Evolutionary conservation across 37 sponge, comb jelly and placozoan species (phyloP).

Genomic region (Hormiphora californensis): DNA sequence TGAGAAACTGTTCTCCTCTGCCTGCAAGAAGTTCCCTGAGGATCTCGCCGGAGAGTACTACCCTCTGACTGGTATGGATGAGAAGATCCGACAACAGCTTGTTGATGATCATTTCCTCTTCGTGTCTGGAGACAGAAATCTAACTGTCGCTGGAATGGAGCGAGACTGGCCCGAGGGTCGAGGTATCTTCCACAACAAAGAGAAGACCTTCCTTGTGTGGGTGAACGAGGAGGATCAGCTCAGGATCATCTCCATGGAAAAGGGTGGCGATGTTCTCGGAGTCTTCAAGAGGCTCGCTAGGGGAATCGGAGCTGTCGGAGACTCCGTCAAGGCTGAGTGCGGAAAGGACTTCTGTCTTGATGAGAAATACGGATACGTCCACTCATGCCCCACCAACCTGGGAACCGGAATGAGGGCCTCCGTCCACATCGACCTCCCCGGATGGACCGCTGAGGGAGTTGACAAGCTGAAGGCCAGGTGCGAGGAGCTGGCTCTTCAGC

Average conservation of each 20-base stretch:
- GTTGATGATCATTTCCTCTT: constrained; percentile 78
- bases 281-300: constrained; percentile 61
- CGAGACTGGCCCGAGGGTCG: constrained; percentile 80
- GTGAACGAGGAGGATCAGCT: constrained; percentile 93
- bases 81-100: constrained; percentile 64
- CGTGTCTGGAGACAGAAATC: constrained; percentile 58
- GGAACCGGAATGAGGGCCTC: constrained; percentile 81
- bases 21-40: constrained; percentile 59
- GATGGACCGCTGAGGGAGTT: constrained; percentile 29
- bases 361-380: constrained; percentile 80
- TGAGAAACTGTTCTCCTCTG: constrained; percentile 58
- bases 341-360: constrained; percentile 67
- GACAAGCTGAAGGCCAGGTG: constrained; percentile 52
- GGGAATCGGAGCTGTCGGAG: constrained; percentile 57
- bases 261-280: constrained; percentile 64
- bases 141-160: constrained; percentile 63
- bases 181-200: constrained; percentile 64
- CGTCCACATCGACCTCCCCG: constrained; percentile 76
- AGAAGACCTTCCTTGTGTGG: constrained; percentile 58
- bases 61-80: constrained; percentile 66
- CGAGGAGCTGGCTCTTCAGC: constrained; percentile 46
- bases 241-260: constrained; percentile 92
- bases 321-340: constrained; percentile 56
- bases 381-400: constrained; percentile 82
- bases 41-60: constrained; percentile 66